These are phyloP conservation scores for Heterotis niloticus DNA, from an alignment of 2,113 vertebrate genomes.

Conservation along the genomic window DNA sequence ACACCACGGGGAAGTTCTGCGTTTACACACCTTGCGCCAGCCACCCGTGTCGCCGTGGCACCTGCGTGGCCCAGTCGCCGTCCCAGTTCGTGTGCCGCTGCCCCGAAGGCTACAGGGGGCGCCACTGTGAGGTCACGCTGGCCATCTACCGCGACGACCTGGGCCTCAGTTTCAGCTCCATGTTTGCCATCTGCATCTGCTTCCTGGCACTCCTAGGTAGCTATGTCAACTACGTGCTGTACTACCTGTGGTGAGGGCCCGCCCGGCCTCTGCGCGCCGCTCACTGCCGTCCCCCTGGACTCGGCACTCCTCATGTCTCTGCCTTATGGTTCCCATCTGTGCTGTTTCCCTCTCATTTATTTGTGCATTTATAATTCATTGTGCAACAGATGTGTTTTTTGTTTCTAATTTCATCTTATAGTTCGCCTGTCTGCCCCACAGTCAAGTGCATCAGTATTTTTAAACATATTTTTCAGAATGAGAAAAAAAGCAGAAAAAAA, in stretches of 20 bases:
- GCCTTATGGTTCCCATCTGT: constrained; percentile 2
- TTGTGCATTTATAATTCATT: constrained; percentile 3
- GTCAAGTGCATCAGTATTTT: neutral
- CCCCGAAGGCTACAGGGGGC: constrained; percentile 72
- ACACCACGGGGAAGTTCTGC: constrained; percentile 69
- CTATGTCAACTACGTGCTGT: constrained; percentile 65
- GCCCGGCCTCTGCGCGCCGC: neutral
- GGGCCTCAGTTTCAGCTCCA: constrained; percentile 80
- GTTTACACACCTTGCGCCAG: constrained; percentile 73
- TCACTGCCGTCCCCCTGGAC: constrained; percentile 30
- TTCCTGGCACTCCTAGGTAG: constrained; percentile 81
- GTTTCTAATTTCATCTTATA: neutral
- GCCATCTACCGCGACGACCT: constrained; percentile 74
- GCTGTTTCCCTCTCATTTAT: neutral
- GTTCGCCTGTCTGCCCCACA: neutral
- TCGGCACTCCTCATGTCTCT: neutral
- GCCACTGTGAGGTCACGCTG: constrained; percentile 71
- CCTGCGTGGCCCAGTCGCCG: constrained; percentile 72
- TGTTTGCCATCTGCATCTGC: constrained; percentile 82
- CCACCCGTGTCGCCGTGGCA: constrained; percentile 74
- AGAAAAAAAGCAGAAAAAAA: no score
- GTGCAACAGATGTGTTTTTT: neutral
- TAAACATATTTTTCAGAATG: no score
- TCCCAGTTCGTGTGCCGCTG: constrained; percentile 73
- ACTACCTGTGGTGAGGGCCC: constrained; percentile 49